phyloP scores from a whole-genome alignment of 2,797 vertebrate species.

The Ciconia nigra region DNA sequence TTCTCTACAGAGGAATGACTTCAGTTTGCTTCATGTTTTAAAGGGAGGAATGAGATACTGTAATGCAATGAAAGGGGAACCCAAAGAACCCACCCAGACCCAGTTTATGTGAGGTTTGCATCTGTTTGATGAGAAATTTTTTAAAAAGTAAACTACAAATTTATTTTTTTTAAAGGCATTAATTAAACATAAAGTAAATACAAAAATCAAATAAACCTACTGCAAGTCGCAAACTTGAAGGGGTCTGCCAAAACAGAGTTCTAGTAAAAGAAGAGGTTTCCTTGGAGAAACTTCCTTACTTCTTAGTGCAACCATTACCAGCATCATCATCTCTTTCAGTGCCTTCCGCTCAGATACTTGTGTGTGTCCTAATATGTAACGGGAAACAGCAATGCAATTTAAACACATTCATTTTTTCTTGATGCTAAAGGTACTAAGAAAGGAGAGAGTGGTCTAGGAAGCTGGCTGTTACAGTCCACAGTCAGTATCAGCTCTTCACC shows the following conservation, averaged over 20 bases:
- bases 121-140: neutral
- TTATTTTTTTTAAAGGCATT: neutral
- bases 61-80: neutral
- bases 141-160: neutral
- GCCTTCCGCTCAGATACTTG: neutral
- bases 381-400: neutral
- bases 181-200: neutral
- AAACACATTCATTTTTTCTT: neutral
- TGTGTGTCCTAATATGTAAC: fast-evolving
- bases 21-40: neutral
- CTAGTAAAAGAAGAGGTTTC: neutral
- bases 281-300: neutral
- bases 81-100: neutral
- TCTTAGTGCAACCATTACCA: neutral
- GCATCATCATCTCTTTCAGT: neutral
- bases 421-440: neutral
- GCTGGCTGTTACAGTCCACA: neutral
- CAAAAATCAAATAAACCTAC: neutral
- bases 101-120: neutral
- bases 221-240: neutral
- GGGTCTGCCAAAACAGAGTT: neutral
- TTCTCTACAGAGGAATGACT: neutral
- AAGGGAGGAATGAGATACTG: neutral
- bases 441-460: neutral
- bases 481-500: neutral